phyloP scores from a whole-genome alignment of 2,113 vertebrate genomes.

The Rattus norvegicus region GRCr8 NC_086024.1:20902501-20903000 shows the following conservation, averaged over 20 bases:
- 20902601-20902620: neutral
- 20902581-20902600: neutral
- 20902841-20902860: neutral
- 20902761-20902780: neutral
- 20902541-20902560: neutral
- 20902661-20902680: neutral
- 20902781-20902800: neutral
- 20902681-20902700: neutral
- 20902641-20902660: conserved; percentile 14
- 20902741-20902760: conserved; percentile 8
- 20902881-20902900: neutral
- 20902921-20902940: neutral
- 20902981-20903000: neutral
- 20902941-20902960: neutral
- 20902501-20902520: neutral
- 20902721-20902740: neutral
- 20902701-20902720: neutral
- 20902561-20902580: neutral
- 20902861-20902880: neutral
- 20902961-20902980: neutral
- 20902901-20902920: neutral
- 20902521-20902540: neutral
- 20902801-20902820: neutral
- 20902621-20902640: conserved; percentile 24
- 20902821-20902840: neutral